Conservation (phyloP, 2,888 invertebrate species). For the Aphidius colemani region DNA sequence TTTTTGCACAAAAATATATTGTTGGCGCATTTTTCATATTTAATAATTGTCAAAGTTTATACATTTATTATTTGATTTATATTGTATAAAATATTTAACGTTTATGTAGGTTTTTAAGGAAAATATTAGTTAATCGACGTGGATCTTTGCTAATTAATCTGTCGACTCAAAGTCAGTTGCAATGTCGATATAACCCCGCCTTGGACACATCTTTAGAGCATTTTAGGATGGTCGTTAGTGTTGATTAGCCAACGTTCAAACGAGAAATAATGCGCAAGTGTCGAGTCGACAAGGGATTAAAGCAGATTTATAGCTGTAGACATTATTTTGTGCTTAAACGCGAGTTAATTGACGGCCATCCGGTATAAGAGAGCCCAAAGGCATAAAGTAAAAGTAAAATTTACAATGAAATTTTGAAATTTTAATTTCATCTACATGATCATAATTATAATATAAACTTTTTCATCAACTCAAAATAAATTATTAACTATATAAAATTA, state of each 20-base stretch:
- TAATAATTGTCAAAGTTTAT: too few species aligned
- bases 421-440: too few species aligned
- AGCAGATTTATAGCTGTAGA: constrained; percentile 47
- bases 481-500: too few species aligned
- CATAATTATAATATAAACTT: too few species aligned
- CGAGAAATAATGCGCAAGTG: constrained; percentile 22
- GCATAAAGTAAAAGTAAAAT: neutral
- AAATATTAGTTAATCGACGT: too few species aligned
- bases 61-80: too few species aligned
- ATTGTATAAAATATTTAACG: too few species aligned
- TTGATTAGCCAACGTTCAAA: constrained; percentile 42
- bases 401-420: too few species aligned
- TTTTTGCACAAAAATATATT: too few species aligned
- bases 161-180: neutral
- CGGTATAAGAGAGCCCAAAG: neutral
- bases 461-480: too few species aligned
- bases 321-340: constrained; percentile 48
- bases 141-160: neutral
- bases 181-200: neutral
- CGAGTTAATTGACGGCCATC: constrained; percentile 43
- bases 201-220: constrained; percentile 41
- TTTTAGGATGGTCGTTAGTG: constrained; percentile 47
- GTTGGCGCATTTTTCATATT: too few species aligned
- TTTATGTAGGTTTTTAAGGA: too few species aligned
- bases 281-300: constrained; percentile 42